A percentile compares a stretch with the other conserved stretches of the same genome.
phyloP scores from a whole-genome alignment of 2,797 vertebrate species.

The Glossophaga mutica region DNA sequence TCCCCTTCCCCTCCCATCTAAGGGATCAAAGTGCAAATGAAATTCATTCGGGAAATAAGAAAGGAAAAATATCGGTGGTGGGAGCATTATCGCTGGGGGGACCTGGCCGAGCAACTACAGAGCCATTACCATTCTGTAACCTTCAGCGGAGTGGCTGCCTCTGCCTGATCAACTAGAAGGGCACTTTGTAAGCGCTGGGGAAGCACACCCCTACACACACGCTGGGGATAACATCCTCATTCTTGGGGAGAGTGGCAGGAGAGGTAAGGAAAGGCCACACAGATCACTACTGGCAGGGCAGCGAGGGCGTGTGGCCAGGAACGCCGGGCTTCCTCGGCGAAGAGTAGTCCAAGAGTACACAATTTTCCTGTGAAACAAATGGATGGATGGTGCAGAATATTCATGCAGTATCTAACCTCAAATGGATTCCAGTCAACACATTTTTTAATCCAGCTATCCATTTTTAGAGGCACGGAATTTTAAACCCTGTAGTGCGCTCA shows the following conservation, averaged over 20 bases:
- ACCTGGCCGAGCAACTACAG: not conserved
- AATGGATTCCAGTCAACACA: not conserved
- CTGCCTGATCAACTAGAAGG: not conserved
- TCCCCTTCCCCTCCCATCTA: not conserved
- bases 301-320: not conserved
- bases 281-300: not conserved
- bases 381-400: not conserved
- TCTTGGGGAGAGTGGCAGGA: not conserved
- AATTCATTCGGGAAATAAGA: slow-evolving; percentile 4
- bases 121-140: not conserved
- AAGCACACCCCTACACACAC: not conserved
- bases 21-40: slow-evolving; percentile 49
- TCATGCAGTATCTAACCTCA: not conserved
- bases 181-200: not conserved
- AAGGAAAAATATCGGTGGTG: not conserved
- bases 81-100: not conserved
- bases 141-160: not conserved
- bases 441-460: not conserved
- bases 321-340: not conserved
- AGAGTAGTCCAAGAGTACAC: not conserved
- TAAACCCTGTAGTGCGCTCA: not conserved
- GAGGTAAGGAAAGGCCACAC: not conserved
- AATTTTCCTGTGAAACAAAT: not conserved
- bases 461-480: not conserved
- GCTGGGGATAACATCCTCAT: not conserved